Percentiles rank a stretch among this genome's conserved stretches.
phyloP scores from a whole-genome alignment of 2,888 invertebrate genomes.

The Dorcus hopei region DNA sequence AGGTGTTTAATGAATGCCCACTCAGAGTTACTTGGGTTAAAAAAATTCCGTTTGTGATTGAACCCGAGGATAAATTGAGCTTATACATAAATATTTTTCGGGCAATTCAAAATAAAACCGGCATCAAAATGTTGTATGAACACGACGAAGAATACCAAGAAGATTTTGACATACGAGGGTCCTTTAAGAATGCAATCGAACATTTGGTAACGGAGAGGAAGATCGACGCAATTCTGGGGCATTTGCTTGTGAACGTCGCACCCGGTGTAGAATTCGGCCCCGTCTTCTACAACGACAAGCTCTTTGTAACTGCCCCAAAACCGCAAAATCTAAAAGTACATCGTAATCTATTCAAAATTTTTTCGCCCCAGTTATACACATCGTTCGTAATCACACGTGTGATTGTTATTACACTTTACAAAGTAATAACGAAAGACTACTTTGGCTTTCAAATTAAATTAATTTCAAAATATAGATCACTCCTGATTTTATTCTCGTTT shows the following conservation, averaged over 20 bases:
- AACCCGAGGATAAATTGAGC: too few relatives aligned
- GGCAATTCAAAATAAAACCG: slow-evolving; percentile 6
- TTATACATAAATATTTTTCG: slow-evolving; percentile 1
- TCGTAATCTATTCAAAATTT: slow-evolving; percentile 20
- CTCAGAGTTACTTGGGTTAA: too few relatives aligned
- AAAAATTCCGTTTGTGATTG: too few relatives aligned
- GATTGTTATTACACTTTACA: neutral
- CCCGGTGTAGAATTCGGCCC: slow-evolving; percentile 24
- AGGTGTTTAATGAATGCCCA: too few relatives aligned
- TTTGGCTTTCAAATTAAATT: too few relatives aligned
- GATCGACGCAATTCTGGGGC: slow-evolving; percentile 24
- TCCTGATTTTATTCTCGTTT: slow-evolving; percentile 21
- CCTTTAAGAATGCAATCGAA: neutral
- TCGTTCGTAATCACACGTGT: neutral
- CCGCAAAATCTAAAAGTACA: slow-evolving; percentile 18
- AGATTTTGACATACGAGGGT: slow-evolving; percentile 9
- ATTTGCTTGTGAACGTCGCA: slow-evolving; percentile 24
- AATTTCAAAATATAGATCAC: slow-evolving; percentile 1
- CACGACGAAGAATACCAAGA: slow-evolving; percentile 3
- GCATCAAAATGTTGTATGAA: slow-evolving; percentile 12
- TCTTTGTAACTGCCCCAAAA: slow-evolving; percentile 16
- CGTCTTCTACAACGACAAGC: slow-evolving; percentile 20
- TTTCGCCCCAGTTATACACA: slow-evolving; percentile 20
- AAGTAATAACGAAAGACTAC: too few relatives aligned
- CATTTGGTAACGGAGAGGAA: slow-evolving; percentile 6